A percentile compares a stretch with the other conserved stretches of the same genome.
These are phyloP conservation scores for Conops quadrifasciatus DNA, from an alignment of 2,888 invertebrate species.

Conservation along the genomic window DNA sequence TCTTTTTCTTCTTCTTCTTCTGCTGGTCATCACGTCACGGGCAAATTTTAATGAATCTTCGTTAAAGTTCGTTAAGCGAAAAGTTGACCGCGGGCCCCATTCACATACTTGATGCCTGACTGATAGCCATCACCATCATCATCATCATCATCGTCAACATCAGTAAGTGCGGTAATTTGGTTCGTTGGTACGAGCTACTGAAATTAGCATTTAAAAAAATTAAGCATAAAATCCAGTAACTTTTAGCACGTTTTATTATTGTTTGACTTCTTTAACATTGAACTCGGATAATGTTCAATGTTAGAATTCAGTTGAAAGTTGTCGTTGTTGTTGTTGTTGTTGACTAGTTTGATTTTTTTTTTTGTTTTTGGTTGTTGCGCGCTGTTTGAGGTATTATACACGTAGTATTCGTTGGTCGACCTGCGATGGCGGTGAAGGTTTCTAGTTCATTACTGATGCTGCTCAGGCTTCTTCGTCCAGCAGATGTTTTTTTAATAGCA, in stretches of 20 bases:
- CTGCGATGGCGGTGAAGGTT: constrained; percentile 6
- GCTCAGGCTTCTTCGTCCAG: background rate
- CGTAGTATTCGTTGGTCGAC: background rate
- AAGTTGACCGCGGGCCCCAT: no score
- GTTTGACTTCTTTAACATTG: constrained; percentile 3
- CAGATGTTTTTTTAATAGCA: background rate
- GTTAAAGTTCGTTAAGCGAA: background rate
- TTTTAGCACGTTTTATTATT: constrained; percentile 6
- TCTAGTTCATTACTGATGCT: background rate
- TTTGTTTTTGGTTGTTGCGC: background rate
- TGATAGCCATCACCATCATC: no score
- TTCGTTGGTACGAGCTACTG: background rate
- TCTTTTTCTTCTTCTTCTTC: no score
- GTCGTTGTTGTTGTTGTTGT: background rate
- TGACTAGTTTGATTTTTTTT: no score
- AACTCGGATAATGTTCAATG: background rate
- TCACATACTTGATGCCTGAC: no score
- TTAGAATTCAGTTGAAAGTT: background rate
- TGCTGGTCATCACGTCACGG: constrained; percentile 7
- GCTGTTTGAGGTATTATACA: background rate
- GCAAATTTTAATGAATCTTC: background rate
- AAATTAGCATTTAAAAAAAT: background rate
- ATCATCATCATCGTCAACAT: no score
- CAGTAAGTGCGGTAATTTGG: no score
- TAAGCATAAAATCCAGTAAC: background rate